Base-by-base conservation (phyloP, 2,113 vertebrate species). In the Saccopteryx leptura region DNA sequence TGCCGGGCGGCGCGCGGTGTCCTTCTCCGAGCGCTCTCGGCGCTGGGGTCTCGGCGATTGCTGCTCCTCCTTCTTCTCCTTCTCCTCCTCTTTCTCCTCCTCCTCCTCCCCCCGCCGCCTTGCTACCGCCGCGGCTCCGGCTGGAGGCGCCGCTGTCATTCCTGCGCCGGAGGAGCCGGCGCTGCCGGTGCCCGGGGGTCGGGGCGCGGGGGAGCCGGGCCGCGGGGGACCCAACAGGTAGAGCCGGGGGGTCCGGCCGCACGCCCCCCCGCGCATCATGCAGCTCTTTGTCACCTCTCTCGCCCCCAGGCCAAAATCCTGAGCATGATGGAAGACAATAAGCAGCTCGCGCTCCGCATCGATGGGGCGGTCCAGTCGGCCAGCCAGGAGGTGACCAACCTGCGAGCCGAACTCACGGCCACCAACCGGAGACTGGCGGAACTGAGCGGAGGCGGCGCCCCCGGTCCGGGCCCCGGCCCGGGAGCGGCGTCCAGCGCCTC, bases 301-400 rank as follows among this genome's bases (percentile, higher is more conserved):
- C 98, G 96, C 98, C 99, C 98, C 98, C 99, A 99, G 99, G 99
- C 99, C 98, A 99, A 99, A 98, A 99, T 99, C 98, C 99, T 99
- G 98, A 99, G 98, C 98, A 99, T 99, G 99, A 99, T 99, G 99
- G 99, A 99, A 90, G 99, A 99, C 98, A 99, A 99, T 98, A 99
- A 99, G 97, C 99, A 99, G 98, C 99, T 99, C 98, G 99, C 99
- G 61, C 99, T 99, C 95, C 98, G 99, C 97, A 99, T 99, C 97
- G 99, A 99, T 98, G 99, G 99, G 98, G 99, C 99, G 98, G 99
- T 99, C 98, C 99, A 99, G 98, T 99, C 99, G 12, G 99, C 99
- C 98, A 99, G 99, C 96, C 99, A 99, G 98, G 99, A 99, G 98
- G 99, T 99, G 98, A 99, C 99, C 96, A 99, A 99, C 98, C 99